Evolutionary conservation across 2,888 invertebrate species (phyloP).

Genomic region (Drosophila dives): DNA sequence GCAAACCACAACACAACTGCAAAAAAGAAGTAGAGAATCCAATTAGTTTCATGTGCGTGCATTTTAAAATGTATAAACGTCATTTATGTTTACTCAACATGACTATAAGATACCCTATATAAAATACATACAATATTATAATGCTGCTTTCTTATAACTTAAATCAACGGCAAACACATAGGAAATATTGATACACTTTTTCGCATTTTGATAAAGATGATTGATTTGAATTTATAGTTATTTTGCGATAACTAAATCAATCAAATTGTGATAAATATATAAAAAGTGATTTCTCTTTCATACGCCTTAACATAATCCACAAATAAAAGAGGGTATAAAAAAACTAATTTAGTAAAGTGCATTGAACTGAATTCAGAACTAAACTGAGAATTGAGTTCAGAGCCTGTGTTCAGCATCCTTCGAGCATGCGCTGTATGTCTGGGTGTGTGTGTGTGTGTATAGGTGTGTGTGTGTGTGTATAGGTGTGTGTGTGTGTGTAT

Average conservation of each 20-base stretch:
- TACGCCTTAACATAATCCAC: background rate
- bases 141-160: background rate
- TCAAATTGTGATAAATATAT: background rate
- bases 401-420: conserved; percentile 56
- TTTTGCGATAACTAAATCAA: background rate
- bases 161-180: background rate
- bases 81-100: background rate
- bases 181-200: background rate
- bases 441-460: background rate
- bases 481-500: conserved; percentile 5
- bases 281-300: background rate
- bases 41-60: conserved; percentile 61
- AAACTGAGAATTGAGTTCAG: conserved; percentile 29
- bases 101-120: conserved; percentile 24
- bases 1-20: conserved; percentile 50
- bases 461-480: background rate
- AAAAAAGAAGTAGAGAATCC: conserved; percentile 39
- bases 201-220: background rate
- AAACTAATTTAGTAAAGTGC: conserved; percentile 74
- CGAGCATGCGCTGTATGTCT: conserved; percentile 4
- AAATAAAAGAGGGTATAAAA: conserved; percentile 41
- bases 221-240: background rate
- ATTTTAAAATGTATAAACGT: background rate
- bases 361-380: conserved; percentile 61
- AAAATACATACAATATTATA: background rate